phyloP scores from a whole-genome alignment of 2,888 invertebrate genomes.

The Ectropis crepuscularia region DNA sequence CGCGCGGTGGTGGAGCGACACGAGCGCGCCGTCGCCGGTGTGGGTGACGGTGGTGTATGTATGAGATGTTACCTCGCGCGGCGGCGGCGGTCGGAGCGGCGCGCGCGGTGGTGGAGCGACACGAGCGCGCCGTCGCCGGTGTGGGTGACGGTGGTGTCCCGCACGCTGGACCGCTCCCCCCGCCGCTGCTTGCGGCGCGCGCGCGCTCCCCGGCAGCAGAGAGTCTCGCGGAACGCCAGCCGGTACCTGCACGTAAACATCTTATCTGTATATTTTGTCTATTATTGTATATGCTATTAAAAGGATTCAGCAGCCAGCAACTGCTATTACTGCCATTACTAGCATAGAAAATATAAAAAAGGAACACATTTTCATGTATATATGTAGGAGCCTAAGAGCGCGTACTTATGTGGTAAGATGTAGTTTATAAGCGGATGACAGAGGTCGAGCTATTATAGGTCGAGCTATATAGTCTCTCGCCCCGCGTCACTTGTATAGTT shows the following conservation, averaged over 20 bases:
- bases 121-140: slow-evolving; percentile 74
- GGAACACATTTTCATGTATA: no score
- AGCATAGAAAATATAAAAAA: no score
- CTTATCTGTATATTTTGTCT: neutral
- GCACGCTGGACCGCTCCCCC: slow-evolving; percentile 86
- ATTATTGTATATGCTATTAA: neutral
- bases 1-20: neutral
- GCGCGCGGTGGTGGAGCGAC: slow-evolving; percentile 62
- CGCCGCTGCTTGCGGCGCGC: slow-evolving; percentile 73
- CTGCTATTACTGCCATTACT: no score
- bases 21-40: neutral
- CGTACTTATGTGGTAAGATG: no score
- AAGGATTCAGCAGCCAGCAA: no score
- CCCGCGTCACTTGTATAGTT: no score
- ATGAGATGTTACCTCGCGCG: slow-evolving; percentile 28
- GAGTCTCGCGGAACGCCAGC: slow-evolving; percentile 90
- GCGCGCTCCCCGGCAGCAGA: slow-evolving; percentile 85
- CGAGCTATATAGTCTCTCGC: no score
- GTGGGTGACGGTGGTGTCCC: slow-evolving; percentile 84
- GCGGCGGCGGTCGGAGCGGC: slow-evolving; percentile 41
- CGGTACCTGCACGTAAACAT: slow-evolving; percentile 86
- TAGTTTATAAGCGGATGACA: no score
- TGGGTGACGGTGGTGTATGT: neutral
- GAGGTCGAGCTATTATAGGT: no score
- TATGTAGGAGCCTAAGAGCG: no score